Base-by-base conservation (phyloP, 2,888 invertebrate genomes). In the Melinopterus prodromus region DNA sequence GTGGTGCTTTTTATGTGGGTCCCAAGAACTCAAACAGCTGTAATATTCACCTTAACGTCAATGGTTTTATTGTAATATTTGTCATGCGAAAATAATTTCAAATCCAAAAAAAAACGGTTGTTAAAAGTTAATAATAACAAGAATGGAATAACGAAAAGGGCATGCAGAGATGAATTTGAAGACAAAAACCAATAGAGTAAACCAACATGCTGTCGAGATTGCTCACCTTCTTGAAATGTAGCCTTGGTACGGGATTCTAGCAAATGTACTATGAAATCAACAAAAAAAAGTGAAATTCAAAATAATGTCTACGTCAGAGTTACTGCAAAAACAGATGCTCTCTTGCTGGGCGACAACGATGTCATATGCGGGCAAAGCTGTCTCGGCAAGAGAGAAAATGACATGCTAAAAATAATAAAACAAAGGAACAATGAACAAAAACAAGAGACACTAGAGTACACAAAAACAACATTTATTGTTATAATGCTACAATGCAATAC, bases 401-500 rank as follows among this genome's bases (percentile, higher is more conserved):
- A 76, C 69, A 76, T 69, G 69, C 16, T 76, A 37, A 76, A 38
- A 38, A 53, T 53, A 53, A 78, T 70, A 76, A 78, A 80, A 78
- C 12, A 70, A 77, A 77, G 53, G 77, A 76, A 72, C 72, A 76
- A 76, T 26, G 78, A 74, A 78, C 77, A 77, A 70, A 79, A 77
- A 81, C 75, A 80, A 80, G 79, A 78, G 35, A 79, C 78, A 78
- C 71, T 77, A 78, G 77, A 76, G 72, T 78, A 81, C 76, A 81
- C 71, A 80, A 79, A 81, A 82, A 88, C 90, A 89, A 85, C 92
- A 92, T 91, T 92, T 85, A 92, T 92, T 87, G 92, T 92, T 82
- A 92, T 82, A 81, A 79, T 78, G 81, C 84, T 80, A 81, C 78
- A 82, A 82, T 82, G 82, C 81, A 82, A 81, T 82, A 83, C 81